Percentiles rank a stretch among this genome's conserved stretches.
Evolutionary conservation across 2,797 vertebrate species (phyloP).

Genomic region (Gambelia wislizenii): DNA sequence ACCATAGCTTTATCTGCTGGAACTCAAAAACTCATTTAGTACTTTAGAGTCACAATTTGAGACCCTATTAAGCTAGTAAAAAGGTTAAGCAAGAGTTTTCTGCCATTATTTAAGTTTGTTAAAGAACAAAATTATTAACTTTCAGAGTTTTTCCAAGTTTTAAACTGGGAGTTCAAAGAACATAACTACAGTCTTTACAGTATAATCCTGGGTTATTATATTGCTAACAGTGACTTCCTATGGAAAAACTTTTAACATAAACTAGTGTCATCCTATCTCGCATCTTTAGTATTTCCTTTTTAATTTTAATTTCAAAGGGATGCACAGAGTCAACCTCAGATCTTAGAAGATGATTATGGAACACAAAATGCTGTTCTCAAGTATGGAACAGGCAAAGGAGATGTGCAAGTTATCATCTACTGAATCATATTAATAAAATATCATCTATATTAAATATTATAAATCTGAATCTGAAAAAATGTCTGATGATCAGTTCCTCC

Average conservation of each 20-base stretch:
- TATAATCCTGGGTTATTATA: neutral
- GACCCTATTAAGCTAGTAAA: neutral
- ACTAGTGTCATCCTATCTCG: neutral
- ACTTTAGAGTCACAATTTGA: neutral
- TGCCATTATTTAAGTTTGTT: neutral
- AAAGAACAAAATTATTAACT: constrained; percentile 5
- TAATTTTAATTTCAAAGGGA: too few species aligned
- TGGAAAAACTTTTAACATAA: neutral
- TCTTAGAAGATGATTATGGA: neutral
- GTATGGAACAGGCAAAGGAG: neutral
- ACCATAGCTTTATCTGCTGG: neutral
- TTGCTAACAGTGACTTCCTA: neutral
- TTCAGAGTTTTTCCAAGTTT: neutral
- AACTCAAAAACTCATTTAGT: constrained; percentile 20
- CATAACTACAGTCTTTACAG: neutral
- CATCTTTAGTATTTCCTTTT: neutral
- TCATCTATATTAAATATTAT: neutral
- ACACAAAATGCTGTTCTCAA: neutral
- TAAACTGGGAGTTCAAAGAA: neutral
- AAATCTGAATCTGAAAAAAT: neutral
- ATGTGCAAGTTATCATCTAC: neutral
- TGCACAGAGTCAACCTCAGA: neutral
- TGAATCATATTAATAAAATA: too few species aligned
- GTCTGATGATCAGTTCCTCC: neutral
- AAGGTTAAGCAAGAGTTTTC: neutral